phyloP scores from a whole-genome alignment of 1,140 invertebrate genomes.

The Drosophila teissieri region DNA sequence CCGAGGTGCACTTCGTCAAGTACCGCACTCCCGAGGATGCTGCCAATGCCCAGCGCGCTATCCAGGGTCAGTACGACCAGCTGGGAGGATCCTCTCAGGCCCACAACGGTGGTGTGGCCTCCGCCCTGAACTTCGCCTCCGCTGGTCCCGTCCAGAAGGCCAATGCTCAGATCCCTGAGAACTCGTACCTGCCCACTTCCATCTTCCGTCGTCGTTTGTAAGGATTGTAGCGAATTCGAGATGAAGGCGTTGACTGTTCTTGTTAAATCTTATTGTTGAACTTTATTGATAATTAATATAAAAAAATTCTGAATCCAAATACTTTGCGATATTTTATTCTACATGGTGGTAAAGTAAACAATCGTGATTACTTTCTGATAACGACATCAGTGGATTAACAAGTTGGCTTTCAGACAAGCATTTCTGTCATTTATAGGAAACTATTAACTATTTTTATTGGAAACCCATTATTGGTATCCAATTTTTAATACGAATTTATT shows the following conservation, averaged over 20 bases:
- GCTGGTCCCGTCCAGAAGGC: constrained; percentile 54
- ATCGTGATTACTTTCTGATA: no score
- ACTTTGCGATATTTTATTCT: neutral
- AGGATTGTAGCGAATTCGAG: constrained; percentile 33
- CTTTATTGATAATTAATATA: constrained; percentile 20
- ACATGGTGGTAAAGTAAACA: neutral
- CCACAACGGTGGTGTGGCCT: constrained; percentile 60
- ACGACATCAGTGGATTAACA: no score
- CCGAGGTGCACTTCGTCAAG: constrained; percentile 67
- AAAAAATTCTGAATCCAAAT: constrained; percentile 21
- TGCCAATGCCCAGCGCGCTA: constrained; percentile 59
- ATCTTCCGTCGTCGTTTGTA: constrained; percentile 74
- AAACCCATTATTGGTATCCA: no score
- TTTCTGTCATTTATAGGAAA: no score
- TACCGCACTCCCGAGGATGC: constrained; percentile 66
- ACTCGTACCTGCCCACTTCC: constrained; percentile 72
- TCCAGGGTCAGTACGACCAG: constrained; percentile 62
- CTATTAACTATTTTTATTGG: no score
- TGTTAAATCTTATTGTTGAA: constrained; percentile 51
- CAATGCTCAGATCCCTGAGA: constrained; percentile 56
- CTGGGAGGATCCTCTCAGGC: constrained; percentile 53
- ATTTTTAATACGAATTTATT: no score
- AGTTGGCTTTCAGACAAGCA: no score
- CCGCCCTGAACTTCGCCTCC: constrained; percentile 67
- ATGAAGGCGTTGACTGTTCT: constrained; percentile 2